A percentile compares a stretch with the other conserved stretches of the same genome.
phyloP scores from a whole-genome alignment of 2,113 vertebrate genomes.

The Panthera leo region DNA sequence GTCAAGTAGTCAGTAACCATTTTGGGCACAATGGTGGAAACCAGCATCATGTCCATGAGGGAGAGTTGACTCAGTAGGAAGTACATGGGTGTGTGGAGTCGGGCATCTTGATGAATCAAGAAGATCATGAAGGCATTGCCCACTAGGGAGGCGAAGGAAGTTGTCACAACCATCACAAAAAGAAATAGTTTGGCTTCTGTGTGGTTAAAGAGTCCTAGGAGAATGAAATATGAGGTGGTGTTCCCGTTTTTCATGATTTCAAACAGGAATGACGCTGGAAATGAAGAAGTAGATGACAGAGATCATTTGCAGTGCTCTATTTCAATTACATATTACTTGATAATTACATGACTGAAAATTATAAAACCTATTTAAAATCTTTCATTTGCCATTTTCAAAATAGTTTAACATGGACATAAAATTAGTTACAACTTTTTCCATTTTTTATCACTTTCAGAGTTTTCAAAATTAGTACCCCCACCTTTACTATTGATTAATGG shows the following conservation, averaged over 20 bases:
- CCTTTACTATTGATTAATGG: background rate
- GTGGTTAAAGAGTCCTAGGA: background rate
- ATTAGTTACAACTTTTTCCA: background rate
- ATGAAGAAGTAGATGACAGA: background rate
- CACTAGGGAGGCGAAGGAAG: accelerated
- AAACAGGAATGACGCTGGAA: background rate
- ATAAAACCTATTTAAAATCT: background rate
- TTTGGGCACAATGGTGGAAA: background rate
- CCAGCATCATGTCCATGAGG: background rate
- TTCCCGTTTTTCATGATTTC: background rate
- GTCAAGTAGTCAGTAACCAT: background rate
- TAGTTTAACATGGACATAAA: background rate
- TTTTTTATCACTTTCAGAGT: background rate
- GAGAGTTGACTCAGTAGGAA: background rate
- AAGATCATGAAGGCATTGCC: background rate
- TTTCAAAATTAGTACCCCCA: background rate
- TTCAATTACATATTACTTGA: background rate
- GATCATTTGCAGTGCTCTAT: background rate
- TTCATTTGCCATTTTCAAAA: background rate
- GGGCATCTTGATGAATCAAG: background rate
- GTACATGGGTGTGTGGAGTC: background rate
- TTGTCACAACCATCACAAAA: background rate
- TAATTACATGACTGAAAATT: background rate
- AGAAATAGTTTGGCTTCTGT: background rate
- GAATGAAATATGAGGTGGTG: background rate